These are phyloP conservation scores for Athene noctua DNA, from an alignment of 2,113 vertebrate genomes.

Conservation along the genomic window DNA sequence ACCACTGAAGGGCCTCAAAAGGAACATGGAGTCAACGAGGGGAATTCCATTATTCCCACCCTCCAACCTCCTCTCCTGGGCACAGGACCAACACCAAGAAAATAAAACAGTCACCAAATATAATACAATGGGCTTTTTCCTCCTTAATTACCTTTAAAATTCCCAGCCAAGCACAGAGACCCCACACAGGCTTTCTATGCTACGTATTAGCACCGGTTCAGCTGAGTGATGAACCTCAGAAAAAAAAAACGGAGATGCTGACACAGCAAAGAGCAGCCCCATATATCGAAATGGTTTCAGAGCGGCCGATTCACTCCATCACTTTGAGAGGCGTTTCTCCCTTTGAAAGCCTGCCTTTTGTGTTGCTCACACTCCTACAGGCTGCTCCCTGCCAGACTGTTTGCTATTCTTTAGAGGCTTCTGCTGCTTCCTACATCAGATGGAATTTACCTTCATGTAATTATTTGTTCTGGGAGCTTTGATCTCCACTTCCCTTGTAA, in stretches of 20 bases:
- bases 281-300: background rate
- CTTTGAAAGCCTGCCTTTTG: slow-evolving; percentile 36
- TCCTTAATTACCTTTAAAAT: slow-evolving; percentile 12
- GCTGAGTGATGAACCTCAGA: background rate
- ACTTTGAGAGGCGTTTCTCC: slow-evolving; percentile 1
- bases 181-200: background rate
- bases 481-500: slow-evolving; percentile 66
- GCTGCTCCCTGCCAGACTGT: slow-evolving; percentile 27
- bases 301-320: background rate
- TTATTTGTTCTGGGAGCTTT: slow-evolving; percentile 74
- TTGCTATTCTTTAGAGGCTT: slow-evolving; percentile 30
- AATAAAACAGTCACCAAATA: slow-evolving; percentile 10
- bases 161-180: background rate
- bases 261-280: background rate
- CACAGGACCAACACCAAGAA: background rate
- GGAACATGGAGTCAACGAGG: background rate
- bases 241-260: slow-evolving; percentile 31
- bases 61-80: background rate
- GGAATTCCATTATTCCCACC: slow-evolving; percentile 7
- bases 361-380: background rate
- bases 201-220: background rate
- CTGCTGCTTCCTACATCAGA: slow-evolving; percentile 32
- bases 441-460: slow-evolving; percentile 59
- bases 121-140: background rate
- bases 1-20: background rate